Percentiles rank a stretch among this genome's conserved stretches.
Conservation (phyloP, 1,140 invertebrate genomes). For the Dreissena polymorpha region DNA sequence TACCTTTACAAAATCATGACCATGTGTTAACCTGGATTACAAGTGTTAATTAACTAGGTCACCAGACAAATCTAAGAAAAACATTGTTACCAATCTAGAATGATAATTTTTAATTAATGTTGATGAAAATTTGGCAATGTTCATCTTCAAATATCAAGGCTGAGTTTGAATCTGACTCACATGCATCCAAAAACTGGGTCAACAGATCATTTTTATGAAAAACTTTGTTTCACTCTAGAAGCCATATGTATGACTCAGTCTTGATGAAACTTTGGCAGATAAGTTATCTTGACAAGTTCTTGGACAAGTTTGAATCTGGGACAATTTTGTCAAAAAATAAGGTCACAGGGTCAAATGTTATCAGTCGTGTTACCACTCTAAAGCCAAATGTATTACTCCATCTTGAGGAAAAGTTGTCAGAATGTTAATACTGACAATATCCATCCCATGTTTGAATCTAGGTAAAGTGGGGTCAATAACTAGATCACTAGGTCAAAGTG, state of each 20-base stretch:
- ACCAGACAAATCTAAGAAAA: neutral
- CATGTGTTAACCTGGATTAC: too few relatives aligned
- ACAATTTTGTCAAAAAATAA: neutral
- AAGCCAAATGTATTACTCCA: neutral
- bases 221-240: too few relatives aligned
- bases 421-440: too few relatives aligned
- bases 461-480: too few relatives aligned
- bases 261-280: neutral
- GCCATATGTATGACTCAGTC: too few relatives aligned
- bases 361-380: neutral
- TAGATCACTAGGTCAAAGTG: too few relatives aligned
- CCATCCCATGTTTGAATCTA: too few relatives aligned
- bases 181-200: neutral
- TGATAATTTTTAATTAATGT: neutral
- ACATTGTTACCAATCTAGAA: neutral
- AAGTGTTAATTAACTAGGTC: too few relatives aligned
- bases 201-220: too few relatives aligned
- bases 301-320: neutral
- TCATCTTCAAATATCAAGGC: neutral
- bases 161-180: neutral
- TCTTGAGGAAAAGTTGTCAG: too few relatives aligned
- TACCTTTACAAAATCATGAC: too few relatives aligned
- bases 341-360: slow-evolving; percentile 3
- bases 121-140: neutral
- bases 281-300: neutral